Conservation (phyloP, 2,113 vertebrate species). For the Ammodramus savannarum region DNA sequence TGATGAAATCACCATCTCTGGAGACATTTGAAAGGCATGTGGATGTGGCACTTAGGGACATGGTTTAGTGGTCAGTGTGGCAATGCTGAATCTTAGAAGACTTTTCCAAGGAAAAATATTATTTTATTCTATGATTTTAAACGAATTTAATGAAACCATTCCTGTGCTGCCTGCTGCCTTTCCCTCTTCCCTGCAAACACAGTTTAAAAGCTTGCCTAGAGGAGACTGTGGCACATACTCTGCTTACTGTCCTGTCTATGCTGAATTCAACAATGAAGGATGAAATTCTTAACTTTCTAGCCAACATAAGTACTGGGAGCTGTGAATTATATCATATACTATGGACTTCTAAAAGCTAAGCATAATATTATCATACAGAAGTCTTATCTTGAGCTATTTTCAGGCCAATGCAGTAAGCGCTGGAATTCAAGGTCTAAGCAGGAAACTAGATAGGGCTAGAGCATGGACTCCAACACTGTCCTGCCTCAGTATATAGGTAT, state of each 20-base stretch:
- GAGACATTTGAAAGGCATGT: not conserved
- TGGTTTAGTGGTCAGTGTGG: rapidly evolving
- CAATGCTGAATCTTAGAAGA: not conserved
- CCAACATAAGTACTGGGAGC: not conserved
- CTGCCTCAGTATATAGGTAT: not conserved
- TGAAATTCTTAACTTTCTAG: not conserved
- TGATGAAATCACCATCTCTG: not conserved
- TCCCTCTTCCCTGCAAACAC: not conserved
- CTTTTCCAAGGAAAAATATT: not conserved
- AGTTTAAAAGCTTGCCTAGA: not conserved
- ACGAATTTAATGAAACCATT: not conserved
- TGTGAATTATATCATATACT: not conserved
- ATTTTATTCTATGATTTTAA: not conserved
- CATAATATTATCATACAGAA: not conserved
- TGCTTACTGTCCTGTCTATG: not conserved
- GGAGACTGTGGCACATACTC: not conserved
- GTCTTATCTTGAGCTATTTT: not conserved
- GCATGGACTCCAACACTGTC: not conserved
- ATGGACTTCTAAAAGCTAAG: not conserved
- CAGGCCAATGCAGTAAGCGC: not conserved
- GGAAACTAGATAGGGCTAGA: not conserved
- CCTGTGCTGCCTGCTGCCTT: not conserved
- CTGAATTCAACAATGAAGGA: not conserved
- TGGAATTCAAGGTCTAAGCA: not conserved
- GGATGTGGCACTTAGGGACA: not conserved